Conservation (phyloP, 2,797 vertebrate genomes). For the Spinus olivaceus region DNA sequence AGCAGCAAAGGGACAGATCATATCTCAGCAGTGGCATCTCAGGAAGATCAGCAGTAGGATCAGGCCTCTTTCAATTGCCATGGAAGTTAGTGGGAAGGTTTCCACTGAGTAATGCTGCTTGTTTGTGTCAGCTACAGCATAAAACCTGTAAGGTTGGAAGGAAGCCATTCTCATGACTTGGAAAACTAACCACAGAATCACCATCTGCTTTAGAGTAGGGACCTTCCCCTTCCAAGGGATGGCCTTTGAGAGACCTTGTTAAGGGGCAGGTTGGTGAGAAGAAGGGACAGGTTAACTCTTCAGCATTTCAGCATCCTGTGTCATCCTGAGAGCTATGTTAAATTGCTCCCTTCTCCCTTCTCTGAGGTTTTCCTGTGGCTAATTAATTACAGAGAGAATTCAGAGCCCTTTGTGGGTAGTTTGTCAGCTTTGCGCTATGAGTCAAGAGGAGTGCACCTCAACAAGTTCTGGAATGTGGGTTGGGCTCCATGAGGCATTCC, state of each 20-base stretch:
- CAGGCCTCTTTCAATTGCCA: not conserved
- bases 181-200: not conserved
- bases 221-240: not conserved
- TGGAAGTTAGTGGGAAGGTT: not conserved
- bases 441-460: slow-evolving; percentile 46
- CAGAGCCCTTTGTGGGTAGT: slow-evolving; percentile 27
- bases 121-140: not conserved
- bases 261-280: not conserved
- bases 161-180: not conserved
- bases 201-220: not conserved
- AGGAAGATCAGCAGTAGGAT: not conserved
- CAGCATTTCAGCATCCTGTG: slow-evolving; percentile 36
- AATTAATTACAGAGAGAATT: slow-evolving; percentile 54
- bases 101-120: not conserved
- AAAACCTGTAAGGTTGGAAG: not conserved
- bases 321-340: slow-evolving; percentile 8
- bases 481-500: slow-evolving; percentile 29
- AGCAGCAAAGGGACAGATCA: not conserved
- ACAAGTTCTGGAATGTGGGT: slow-evolving; percentile 50
- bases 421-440: slow-evolving; percentile 13
- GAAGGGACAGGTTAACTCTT: slow-evolving; percentile 12
- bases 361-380: slow-evolving; percentile 53
- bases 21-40: not conserved
- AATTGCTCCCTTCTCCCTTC: slow-evolving; percentile 29
- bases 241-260: not conserved